Base-by-base conservation (phyloP, 37 sponge, comb jelly and placozoan species). In the Bolinopsis microptera region DNA sequence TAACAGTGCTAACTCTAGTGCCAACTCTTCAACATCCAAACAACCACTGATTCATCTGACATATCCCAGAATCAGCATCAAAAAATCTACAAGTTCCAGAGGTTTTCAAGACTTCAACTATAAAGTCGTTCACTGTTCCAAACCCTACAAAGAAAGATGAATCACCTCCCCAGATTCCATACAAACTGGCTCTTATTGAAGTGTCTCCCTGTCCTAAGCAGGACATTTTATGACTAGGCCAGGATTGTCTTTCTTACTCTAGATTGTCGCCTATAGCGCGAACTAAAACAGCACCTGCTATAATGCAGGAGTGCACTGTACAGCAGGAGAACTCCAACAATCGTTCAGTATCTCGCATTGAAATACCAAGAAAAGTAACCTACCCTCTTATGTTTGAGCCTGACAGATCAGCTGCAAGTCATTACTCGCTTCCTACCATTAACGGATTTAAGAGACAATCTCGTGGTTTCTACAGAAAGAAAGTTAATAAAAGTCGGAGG, bases 101-200 rank as follows among this genome's bases (percentile, higher is more conserved):
- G 61, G 13, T 18, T 18, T 48, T 5, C 61, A 48, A 48, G 61
- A 5, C 61, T 48, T 13, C 61, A 18, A 48, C 5, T 13, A 48
- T 48, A 13, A 48, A 48, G 61, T 18, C 61, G 5, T 48, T 5
- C 61, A 48, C 61, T 48, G 61, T 48, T 48, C 61, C 61, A 2
- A 77, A 77, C 33, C 31, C 30, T 72, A 72, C 26, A 3, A 77
- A 77, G 80, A 77, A 34, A 77, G 80, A 34, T 22, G 80, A 77
- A 77, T 32, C 80, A 35, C 21, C 80, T 36, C 61, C 61, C 13
- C 61, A 48, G 5, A 32, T 77, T 9, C 80, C 80, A 1, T 32
- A 32, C 21, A 77, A 77, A 77, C 80, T 77, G 27, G 80, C 80
- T 34, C 37, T 77, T 9, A 32, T 77, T 1, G 80, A 77, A 34